Conservation (phyloP, 2,113 vertebrate genomes). For the Perca schrenkii region DNA sequence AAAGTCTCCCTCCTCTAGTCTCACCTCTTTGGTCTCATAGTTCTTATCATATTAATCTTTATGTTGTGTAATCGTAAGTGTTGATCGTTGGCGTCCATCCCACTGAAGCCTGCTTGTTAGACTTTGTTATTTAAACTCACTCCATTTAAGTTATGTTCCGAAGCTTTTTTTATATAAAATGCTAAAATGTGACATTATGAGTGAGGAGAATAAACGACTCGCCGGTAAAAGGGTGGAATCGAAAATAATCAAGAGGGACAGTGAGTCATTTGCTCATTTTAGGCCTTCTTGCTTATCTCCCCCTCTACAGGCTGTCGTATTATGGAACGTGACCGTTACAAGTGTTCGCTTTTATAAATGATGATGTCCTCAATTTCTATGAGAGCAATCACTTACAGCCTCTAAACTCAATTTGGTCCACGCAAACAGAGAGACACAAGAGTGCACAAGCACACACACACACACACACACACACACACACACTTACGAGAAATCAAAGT, state of each 20-base stretch:
- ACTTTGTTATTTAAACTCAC: not conserved
- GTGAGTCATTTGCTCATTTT: not conserved
- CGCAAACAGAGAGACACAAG: not conserved
- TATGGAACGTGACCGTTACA: not conserved
- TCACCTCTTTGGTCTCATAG: conserved; percentile 32
- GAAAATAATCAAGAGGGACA: not conserved
- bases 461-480: no score
- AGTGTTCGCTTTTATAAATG: not conserved
- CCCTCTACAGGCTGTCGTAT: not conserved
- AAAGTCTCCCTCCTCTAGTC: conserved; percentile 19
- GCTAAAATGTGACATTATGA: not conserved
- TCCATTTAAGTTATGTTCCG: not conserved
- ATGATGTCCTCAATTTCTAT: not conserved
- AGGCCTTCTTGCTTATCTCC: not conserved
- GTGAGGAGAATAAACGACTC: not conserved
- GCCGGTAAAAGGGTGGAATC: not conserved
- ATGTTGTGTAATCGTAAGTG: not conserved
- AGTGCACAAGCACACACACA: no score
- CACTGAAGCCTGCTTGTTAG: not conserved
- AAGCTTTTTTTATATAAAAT: not conserved
- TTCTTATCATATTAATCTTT: conserved; percentile 29
- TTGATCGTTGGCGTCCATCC: not conserved
- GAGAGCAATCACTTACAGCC: no score
- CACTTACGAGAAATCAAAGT: no score
- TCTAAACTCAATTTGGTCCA: not conserved